These are phyloP conservation scores for Romanogobio albipinnatus DNA, from an alignment of 2,113 vertebrate genomes.

Conservation along the genomic window DNA sequence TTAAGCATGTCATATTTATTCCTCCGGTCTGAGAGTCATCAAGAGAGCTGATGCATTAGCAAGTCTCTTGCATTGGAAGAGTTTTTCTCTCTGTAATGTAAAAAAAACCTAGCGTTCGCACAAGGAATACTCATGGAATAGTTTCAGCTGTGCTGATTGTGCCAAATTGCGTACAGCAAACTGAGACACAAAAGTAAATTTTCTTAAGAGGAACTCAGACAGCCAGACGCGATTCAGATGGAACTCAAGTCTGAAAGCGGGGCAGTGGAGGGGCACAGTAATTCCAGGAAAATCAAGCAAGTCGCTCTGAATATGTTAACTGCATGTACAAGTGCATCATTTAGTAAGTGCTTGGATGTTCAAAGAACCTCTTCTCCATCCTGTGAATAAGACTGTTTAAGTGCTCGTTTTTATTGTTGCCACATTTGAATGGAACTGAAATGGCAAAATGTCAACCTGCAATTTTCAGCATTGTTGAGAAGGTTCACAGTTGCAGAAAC, in stretches of 20 bases:
- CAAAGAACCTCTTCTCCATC: neutral
- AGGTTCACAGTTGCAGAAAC: neutral
- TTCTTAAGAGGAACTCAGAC: constrained; percentile 13
- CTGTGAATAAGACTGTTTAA: neutral
- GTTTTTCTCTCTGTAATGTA: neutral
- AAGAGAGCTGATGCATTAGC: neutral
- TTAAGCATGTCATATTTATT: constrained; percentile 32
- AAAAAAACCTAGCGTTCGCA: neutral
- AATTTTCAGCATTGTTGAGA: neutral
- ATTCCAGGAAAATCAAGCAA: constrained; percentile 8
- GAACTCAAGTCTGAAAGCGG: neutral
- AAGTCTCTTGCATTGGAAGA: neutral
- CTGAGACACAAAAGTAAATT: neutral
- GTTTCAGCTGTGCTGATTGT: neutral
- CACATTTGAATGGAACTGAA: constrained; percentile 4
- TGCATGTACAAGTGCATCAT: neutral
- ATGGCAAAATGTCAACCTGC: neutral
- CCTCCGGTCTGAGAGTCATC: neutral
- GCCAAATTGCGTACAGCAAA: neutral
- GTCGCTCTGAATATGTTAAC: neutral
- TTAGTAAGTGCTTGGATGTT: neutral
- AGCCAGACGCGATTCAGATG: neutral
- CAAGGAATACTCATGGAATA: neutral
- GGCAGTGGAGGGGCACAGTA: neutral
- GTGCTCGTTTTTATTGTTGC: constrained; percentile 8